Conservation (phyloP, 2,113 vertebrate species). For the Microcebus tavaratra region DNA sequence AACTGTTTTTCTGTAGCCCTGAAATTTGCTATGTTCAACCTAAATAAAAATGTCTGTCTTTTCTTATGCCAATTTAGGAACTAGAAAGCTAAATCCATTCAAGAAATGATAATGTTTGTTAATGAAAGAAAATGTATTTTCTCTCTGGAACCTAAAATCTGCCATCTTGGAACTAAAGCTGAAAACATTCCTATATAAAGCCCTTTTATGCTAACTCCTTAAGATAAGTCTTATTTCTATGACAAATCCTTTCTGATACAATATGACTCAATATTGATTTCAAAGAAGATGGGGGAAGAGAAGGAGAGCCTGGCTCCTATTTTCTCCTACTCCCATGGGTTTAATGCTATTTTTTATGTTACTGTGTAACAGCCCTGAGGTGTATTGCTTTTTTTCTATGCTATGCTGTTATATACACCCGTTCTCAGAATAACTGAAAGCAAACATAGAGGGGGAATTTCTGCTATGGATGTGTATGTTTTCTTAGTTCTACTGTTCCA, state of each 20-base stretch:
- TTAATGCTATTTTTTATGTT: conserved; percentile 63
- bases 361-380: conserved; percentile 63
- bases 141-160: conserved; percentile 60
- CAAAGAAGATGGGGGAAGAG: neutral
- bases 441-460: conserved; percentile 74
- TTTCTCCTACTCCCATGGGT: conserved; percentile 46
- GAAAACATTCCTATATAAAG: conserved; percentile 48
- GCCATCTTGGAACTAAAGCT: conserved; percentile 42
- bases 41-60: conserved; percentile 64
- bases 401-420: conserved; percentile 67
- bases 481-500: conserved; percentile 76
- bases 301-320: conserved; percentile 22
- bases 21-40: conserved; percentile 64
- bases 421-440: conserved; percentile 77
- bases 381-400: conserved; percentile 62
- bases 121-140: conserved; percentile 59
- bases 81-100: conserved; percentile 53
- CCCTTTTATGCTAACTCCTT: conserved; percentile 1
- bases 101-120: conserved; percentile 60
- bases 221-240: conserved; percentile 47
- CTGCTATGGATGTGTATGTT: conserved; percentile 73
- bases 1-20: conserved; percentile 66
- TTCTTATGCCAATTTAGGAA: conserved; percentile 60
- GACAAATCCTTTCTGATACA: conserved; percentile 52
- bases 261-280: conserved; percentile 53